Percentiles rank a stretch among this genome's conserved stretches.
These are phyloP conservation scores for Dipus sagitta DNA, from an alignment of 2,797 vertebrate genomes.

Conservation along the genomic window DNA sequence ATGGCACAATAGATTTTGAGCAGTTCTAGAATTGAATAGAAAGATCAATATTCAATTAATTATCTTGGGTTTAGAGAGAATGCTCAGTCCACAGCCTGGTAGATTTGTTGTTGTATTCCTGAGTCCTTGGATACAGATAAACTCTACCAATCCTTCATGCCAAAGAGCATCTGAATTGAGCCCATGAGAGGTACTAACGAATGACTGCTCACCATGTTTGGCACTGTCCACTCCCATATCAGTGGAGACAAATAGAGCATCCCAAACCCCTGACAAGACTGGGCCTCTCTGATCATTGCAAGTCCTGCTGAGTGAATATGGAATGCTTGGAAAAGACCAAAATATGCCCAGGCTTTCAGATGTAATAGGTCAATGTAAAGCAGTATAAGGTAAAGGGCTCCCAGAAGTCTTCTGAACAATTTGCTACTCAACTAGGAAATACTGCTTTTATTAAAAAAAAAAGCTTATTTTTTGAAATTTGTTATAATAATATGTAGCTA, in stretches of 20 bases:
- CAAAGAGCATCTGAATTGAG: neutral
- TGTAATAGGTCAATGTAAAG: neutral
- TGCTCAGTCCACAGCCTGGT: neutral
- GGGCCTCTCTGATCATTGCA: neutral
- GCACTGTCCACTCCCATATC: neutral
- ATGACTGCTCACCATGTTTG: neutral
- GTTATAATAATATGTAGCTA: conserved; percentile 68
- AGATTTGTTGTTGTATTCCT: neutral
- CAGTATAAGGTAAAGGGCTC: conserved; percentile 78
- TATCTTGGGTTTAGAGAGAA: neutral
- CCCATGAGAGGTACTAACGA: too few relatives aligned
- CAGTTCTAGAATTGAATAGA: neutral
- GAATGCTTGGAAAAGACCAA: conserved; percentile 92
- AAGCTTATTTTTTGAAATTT: conserved; percentile 57
- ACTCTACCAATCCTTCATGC: neutral
- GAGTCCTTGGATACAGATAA: neutral
- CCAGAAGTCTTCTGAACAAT: conserved; percentile 74
- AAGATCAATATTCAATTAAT: neutral
- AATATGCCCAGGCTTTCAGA: conserved; percentile 93
- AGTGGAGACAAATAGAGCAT: neutral
- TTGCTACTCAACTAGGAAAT: conserved; percentile 79
- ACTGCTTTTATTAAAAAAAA: conserved; percentile 67
- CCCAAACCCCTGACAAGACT: neutral
- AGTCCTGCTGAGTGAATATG: neutral
- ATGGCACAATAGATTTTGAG: conserved; percentile 14